These are phyloP conservation scores for Halocynthia roretzi DNA, from an alignment of 23 tunicate species.

Conservation along the genomic window DNA sequence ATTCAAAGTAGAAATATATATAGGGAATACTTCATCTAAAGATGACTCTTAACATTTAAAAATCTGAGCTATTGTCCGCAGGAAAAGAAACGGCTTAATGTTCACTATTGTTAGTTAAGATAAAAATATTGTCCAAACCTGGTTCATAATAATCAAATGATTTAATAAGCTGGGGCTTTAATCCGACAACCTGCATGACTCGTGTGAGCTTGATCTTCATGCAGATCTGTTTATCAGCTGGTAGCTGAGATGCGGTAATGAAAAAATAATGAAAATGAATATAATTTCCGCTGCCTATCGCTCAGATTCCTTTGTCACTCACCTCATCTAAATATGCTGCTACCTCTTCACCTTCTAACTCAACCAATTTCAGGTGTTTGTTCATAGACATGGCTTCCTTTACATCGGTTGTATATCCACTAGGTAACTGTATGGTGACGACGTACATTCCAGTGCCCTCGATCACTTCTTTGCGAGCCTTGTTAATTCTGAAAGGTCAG, in stretches of 20 bases:
- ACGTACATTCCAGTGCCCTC: conserved; percentile 75
- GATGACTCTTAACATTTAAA: too few relatives aligned
- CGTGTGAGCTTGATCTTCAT: conserved; percentile 32
- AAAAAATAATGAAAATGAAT: not conserved
- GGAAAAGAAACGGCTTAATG: too few relatives aligned
- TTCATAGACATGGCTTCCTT: conserved; percentile 35
- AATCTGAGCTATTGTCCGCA: too few relatives aligned
- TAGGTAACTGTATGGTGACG: conserved; percentile 37
- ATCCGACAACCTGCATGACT: conserved; percentile 37
- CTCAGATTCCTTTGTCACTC: not conserved
- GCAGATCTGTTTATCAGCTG: conserved; percentile 27
- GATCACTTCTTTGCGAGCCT: not conserved
- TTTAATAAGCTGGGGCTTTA: conserved; percentile 25
- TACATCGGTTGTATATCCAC: conserved; percentile 49
- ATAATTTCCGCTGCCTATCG: not conserved
- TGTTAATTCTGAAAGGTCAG: not conserved
- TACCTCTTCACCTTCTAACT: conserved; percentile 31
- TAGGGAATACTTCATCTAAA: too few relatives aligned
- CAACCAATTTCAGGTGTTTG: conserved; percentile 45
- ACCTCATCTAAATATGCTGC: conserved; percentile 64
- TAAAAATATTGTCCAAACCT: conserved; percentile 23
- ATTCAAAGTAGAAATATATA: too few relatives aligned
- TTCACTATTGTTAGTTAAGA: too few relatives aligned
- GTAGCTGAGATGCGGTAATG: conserved; percentile 21
- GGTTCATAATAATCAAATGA: conserved; percentile 65